Conservation (phyloP, 2,888 invertebrate genomes). For the Arenicola marina region DNA sequence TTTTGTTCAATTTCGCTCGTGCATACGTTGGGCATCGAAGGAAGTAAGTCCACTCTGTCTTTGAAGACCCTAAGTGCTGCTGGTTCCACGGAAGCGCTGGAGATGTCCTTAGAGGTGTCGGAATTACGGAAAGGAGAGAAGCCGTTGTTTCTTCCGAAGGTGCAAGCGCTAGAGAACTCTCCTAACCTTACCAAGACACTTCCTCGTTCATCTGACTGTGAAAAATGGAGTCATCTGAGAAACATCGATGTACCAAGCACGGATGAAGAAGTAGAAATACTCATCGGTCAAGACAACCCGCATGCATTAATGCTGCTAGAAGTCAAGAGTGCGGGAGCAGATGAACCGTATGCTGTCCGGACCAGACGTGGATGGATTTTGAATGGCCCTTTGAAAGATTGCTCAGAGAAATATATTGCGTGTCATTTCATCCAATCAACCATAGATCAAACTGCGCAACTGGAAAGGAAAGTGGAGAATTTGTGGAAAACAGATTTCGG, state of each 20-base stretch:
- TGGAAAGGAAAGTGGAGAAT: background rate
- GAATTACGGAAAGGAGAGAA: background rate
- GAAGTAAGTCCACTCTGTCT: background rate
- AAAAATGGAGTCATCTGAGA: background rate
- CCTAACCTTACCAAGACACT: background rate
- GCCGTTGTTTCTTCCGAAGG: background rate
- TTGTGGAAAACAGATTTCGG: background rate
- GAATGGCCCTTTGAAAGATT: constrained; percentile 3
- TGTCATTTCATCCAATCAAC: background rate
- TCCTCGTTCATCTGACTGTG: background rate
- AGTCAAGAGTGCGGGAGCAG: background rate
- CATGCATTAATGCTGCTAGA: background rate
- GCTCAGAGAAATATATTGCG: background rate
- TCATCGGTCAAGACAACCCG: constrained; percentile 7
- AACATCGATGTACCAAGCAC: background rate
- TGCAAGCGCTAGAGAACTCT: background rate
- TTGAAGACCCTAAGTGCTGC: background rate
- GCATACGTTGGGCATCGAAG: background rate
- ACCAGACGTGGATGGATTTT: constrained; percentile 4
- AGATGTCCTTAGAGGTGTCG: background rate
- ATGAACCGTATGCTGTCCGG: constrained; percentile 8
- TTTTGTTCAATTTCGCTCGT: constrained; percentile 3
- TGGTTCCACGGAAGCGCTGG: background rate
- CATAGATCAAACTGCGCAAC: background rate
- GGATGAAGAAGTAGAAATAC: background rate